Conservation (phyloP, 2,797 vertebrate species). For the Austrolebias charrua region DNA sequence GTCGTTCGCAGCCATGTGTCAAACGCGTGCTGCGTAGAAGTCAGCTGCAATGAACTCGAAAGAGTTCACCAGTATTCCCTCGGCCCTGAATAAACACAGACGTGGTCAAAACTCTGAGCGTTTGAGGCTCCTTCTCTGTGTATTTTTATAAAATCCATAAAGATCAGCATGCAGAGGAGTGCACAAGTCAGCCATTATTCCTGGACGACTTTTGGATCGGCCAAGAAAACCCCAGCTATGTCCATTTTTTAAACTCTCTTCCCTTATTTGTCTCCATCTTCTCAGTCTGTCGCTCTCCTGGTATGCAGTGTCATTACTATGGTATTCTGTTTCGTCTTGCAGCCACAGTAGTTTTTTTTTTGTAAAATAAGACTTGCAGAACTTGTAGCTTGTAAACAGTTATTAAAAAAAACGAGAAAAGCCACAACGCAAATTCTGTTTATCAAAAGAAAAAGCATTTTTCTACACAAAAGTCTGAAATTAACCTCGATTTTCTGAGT, state of each 20-base stretch:
- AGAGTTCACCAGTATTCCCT: conserved; percentile 44
- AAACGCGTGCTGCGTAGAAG: conserved; percentile 33
- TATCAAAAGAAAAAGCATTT: not conserved
- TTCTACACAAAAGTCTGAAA: conserved; percentile 2
- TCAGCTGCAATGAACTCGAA: conserved; percentile 46
- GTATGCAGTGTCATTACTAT: conserved; percentile 68
- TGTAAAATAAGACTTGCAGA: conserved; percentile 4
- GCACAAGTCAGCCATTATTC: conserved; percentile 70
- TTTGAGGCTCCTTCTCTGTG: conserved; percentile 65
- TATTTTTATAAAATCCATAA: conserved; percentile 72
- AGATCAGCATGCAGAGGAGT: conserved; percentile 56
- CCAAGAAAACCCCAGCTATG: conserved; percentile 48
- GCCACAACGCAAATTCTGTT: not conserved
- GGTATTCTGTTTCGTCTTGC: conserved; percentile 48
- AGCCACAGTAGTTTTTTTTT: conserved; percentile 35
- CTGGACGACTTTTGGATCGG: conserved; percentile 30
- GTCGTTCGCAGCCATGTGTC: conserved; percentile 42
- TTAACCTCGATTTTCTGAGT: not conserved
- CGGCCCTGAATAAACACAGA: conserved; percentile 62
- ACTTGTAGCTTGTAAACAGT: conserved; percentile 13
- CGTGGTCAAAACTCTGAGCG: conserved; percentile 56
- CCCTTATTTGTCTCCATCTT: conserved; percentile 69
- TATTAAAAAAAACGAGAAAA: conserved; percentile 30
- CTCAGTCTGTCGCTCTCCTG: conserved; percentile 64
- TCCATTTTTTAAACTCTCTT: conserved; percentile 57